Percentiles rank a stretch among this genome's conserved stretches.
Evolutionary conservation across 2,888 invertebrate genomes (phyloP).

Genomic region (Melanargia galathea): DNA sequence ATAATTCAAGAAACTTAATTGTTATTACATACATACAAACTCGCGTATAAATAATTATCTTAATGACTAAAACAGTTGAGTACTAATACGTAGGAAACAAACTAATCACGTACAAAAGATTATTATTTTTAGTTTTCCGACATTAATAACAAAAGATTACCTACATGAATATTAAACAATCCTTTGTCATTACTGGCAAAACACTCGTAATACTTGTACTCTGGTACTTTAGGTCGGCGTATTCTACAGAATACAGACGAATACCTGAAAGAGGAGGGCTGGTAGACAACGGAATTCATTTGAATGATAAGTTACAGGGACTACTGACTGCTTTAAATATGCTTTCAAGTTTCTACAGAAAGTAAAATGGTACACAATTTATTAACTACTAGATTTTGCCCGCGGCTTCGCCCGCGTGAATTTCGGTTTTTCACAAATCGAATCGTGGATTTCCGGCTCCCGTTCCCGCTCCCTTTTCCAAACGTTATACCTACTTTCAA

Average conservation of each 20-base stretch:
- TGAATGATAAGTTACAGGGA: constrained; percentile 30
- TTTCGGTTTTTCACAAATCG: too few species aligned
- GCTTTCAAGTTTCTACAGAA: not conserved
- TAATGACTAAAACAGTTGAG: too few species aligned
- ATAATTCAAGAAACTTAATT: not conserved
- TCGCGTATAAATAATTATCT: too few species aligned
- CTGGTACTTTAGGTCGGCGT: too few species aligned
- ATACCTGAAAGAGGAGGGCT: constrained; percentile 17
- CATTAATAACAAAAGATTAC: constrained; percentile 8
- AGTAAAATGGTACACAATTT: not conserved
- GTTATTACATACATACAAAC: too few species aligned
- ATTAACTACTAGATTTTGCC: not conserved
- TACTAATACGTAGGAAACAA: not conserved
- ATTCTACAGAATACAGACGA: not conserved
- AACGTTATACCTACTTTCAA: too few species aligned
- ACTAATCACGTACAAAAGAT: constrained; percentile 10
- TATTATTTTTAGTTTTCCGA: not conserved
- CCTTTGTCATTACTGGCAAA: not conserved
- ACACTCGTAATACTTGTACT: too few species aligned
- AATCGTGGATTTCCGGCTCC: too few species aligned
- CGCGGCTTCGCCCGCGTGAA: too few species aligned
- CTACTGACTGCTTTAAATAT: constrained; percentile 25
- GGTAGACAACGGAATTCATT: constrained; percentile 23
- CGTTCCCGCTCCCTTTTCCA: too few species aligned
- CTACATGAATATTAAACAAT: constrained; percentile 10